A percentile compares a stretch with the other conserved stretches of the same genome.
Conservation (phyloP, 2,888 invertebrate genomes). For the Oscheius sp. region DNA sequence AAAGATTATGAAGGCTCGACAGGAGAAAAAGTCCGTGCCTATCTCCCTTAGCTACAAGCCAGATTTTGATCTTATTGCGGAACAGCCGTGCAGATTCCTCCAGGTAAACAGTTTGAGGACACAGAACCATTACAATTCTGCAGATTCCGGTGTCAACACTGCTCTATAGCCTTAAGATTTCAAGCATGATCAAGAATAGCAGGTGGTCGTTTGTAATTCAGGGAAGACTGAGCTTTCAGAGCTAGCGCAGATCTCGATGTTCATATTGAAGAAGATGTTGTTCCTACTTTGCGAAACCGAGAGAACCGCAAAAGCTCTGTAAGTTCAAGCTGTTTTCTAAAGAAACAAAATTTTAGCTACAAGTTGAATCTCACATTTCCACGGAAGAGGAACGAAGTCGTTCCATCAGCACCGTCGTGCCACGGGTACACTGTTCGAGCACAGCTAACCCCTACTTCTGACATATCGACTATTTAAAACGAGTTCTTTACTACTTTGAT, state of each 20-base stretch:
- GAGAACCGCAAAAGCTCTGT: background rate
- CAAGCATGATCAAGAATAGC: constrained; percentile 14
- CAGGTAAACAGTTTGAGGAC: constrained; percentile 32
- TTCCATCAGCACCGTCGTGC: background rate
- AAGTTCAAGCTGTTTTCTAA: background rate
- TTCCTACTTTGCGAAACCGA: background rate
- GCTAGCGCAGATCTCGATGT: background rate
- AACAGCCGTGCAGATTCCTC: constrained; percentile 43
- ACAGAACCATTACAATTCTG: background rate
- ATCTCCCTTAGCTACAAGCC: constrained; percentile 41
- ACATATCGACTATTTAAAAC: background rate
- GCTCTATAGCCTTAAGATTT: constrained; percentile 12
- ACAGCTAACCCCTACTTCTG: background rate
- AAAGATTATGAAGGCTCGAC: constrained; percentile 37
- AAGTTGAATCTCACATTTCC: no score
- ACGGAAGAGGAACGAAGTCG: background rate
- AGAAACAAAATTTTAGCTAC: no score
- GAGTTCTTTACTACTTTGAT: no score
- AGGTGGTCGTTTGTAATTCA: background rate
- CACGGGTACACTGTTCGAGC: background rate
- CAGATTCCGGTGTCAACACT: constrained; percentile 16
- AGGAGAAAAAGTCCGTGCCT: constrained; percentile 12
- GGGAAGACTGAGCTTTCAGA: background rate
- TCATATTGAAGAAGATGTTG: background rate
- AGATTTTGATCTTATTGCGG: constrained; percentile 43